A percentile compares a stretch with the other conserved stretches of the same genome.
Conservation (phyloP, 2,888 invertebrate species). For the Metacarcinus magister region DNA sequence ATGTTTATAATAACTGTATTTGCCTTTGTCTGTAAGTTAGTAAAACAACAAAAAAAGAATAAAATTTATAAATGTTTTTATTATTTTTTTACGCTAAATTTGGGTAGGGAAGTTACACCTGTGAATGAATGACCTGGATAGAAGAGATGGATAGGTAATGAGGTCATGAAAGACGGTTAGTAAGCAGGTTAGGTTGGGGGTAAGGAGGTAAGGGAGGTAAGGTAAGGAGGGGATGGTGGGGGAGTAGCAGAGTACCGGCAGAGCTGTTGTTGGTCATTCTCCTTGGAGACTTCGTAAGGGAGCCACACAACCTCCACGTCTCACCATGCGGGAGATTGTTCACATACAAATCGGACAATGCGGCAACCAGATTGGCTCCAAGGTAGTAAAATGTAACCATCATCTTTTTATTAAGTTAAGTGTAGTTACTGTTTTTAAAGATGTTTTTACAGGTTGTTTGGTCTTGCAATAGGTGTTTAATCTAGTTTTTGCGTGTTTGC, state of each 20-base stretch:
- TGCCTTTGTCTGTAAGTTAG: background rate
- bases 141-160: no score
- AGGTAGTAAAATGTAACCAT: constrained; percentile 87
- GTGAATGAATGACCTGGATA: no score
- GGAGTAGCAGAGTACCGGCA: no score
- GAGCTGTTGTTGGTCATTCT: background rate
- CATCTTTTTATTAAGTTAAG: no score
- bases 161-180: no score
- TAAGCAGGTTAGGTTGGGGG: background rate
- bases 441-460: no score
- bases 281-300: background rate
- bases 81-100: background rate
- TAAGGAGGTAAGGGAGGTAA: background rate
- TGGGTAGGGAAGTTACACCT: no score
- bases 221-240: background rate
- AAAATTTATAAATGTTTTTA: no score
- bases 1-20: no score
- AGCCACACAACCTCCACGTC: background rate
- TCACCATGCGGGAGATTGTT: constrained; percentile 97
- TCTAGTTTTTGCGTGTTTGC: no score
- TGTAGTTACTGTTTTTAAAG: no score
- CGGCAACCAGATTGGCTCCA: constrained; percentile 98
- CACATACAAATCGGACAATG: constrained; percentile 97
- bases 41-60: background rate
- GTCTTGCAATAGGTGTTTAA: no score